Conservation (phyloP, 2,113 vertebrate genomes). For the Ceuthmochares aereus region DNA sequence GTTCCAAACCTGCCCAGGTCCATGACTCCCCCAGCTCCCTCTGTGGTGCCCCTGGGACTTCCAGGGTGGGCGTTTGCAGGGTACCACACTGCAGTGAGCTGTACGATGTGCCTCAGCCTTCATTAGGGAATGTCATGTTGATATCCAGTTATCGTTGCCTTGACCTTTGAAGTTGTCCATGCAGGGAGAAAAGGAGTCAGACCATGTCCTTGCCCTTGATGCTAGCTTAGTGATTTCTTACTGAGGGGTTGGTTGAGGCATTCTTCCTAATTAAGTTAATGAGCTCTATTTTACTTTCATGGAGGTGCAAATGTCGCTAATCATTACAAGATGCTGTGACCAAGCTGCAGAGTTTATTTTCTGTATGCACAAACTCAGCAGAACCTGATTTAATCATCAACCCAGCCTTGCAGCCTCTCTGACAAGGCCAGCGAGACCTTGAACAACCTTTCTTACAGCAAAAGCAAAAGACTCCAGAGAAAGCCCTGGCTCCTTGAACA, state of each 20-base stretch:
- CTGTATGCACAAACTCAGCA: neutral
- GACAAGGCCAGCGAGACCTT: neutral
- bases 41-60: neutral
- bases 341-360: neutral
- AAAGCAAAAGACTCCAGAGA: neutral
- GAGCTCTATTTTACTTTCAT: neutral
- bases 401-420: neutral
- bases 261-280: neutral
- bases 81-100: neutral
- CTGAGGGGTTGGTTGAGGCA: neutral
- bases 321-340: neutral
- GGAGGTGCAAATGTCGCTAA: neutral
- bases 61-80: neutral
- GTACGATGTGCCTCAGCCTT: accelerated
- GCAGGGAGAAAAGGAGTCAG: neutral
- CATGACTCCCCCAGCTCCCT: neutral
- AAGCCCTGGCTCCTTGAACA: neutral
- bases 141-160: neutral
- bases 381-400: neutral
- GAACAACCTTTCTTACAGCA: neutral
- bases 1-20: neutral
- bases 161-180: neutral
- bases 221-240: neutral
- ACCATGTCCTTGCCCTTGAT: neutral
- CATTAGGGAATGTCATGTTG: accelerated